Base-by-base conservation (phyloP, 1,140 invertebrate species). In the Procambarus clarkii region DNA sequence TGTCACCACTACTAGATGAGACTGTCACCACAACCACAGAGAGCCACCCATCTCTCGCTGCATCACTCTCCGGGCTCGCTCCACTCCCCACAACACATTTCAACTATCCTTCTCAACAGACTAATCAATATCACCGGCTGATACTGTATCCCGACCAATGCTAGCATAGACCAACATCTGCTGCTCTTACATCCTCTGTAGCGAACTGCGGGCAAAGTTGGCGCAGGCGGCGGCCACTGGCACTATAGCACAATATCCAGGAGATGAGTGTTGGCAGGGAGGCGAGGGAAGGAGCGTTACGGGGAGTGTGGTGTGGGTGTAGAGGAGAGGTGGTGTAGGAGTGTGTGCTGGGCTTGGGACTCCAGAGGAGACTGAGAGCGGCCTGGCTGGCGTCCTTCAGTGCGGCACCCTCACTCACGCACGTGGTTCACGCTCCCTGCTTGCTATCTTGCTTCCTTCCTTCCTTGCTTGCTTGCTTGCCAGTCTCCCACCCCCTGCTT, bases 51-150 rank as follows among this genome's bases (percentile, higher is more conserved):
- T 34, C 34, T 46, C 45, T 83, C 21, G 8, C 82, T 85, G 82
- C 82, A 85, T 85, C 60, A 85, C 82, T 71, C 60, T 21, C 11
- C 80, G 9, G 24, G 60, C 81, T 45, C 21, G 18, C 54, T 64
- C 18, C 79, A 11, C 54, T 50, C 79, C 5, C 50, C 58, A 45
- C 48, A 64, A 54, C 24, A 64, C 82, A 71, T 13, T 48, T 60
- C 60, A 74, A 45, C 69, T 74, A 46, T 69, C 60, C 34, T 69
- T 71, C 60, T 85, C 82, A 69, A 58, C 82, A 45, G 13, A 74
- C 82, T 85, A 85, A 85, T 85, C 82, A 85, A 85, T 85, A 85
- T 71, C 82, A 44, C 82, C 82, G 82, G 82, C 82, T 85, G 69
- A 85, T 71, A 74, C 50, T 60, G 45, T 85, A 85, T 50, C 58